These are phyloP conservation scores for Helarctos malayanus DNA, from an alignment of 2,797 vertebrate species.

Conservation along the genomic window DNA sequence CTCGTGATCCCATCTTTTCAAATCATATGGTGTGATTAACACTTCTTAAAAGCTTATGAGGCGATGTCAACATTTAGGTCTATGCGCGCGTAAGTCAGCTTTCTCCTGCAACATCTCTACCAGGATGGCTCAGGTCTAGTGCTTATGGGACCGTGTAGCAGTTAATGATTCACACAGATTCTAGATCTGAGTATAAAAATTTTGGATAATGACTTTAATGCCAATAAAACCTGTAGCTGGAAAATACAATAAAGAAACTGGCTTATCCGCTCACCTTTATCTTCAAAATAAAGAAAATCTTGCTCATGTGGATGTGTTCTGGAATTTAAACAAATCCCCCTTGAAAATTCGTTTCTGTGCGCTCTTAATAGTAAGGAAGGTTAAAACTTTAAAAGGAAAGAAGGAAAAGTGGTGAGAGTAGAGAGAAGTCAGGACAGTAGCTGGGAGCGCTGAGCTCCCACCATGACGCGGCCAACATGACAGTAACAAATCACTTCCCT, in stretches of 20 bases:
- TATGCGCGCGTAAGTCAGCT: no score
- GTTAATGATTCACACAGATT: not conserved
- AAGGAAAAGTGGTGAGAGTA: not conserved
- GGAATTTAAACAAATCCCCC: not conserved
- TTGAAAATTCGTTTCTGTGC: conserved; percentile 13
- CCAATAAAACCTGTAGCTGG: not conserved
- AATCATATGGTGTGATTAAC: not conserved
- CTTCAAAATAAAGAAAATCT: conserved; percentile 39
- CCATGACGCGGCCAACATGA: no score
- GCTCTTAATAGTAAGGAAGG: not conserved
- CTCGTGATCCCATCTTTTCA: not conserved
- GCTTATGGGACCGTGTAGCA: not conserved
- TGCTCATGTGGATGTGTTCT: not conserved
- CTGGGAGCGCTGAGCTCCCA: not conserved
- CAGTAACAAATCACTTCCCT: not conserved
- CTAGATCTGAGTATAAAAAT: not conserved
- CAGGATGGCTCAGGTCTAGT: not conserved
- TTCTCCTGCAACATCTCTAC: not conserved
- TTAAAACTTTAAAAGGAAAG: not conserved
- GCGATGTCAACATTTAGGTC: not conserved
- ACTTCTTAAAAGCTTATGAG: not conserved
- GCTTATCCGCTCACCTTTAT: not conserved
- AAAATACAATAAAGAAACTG: not conserved
- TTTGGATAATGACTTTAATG: not conserved
- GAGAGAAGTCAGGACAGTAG: not conserved